These are phyloP conservation scores for Sardina pilchardus DNA, from an alignment of 2,113 vertebrate genomes.

Conservation along the genomic window DNA sequence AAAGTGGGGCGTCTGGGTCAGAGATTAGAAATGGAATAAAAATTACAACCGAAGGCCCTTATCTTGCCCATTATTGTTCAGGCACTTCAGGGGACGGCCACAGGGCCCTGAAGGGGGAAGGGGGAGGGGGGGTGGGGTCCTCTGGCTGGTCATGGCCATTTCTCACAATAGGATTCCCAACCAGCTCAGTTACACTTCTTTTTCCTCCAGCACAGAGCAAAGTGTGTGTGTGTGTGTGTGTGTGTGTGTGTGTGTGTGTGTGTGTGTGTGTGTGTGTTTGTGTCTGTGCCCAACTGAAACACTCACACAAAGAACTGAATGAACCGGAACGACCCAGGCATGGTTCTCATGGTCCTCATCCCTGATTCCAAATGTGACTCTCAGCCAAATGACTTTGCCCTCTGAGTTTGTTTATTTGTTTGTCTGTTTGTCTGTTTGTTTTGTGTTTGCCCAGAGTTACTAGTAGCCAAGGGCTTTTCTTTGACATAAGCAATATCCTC, in stretches of 20 bases:
- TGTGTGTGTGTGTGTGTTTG: background rate
- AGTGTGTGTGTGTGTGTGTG: background rate
- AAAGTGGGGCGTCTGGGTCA: constrained; percentile 51
- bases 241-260: background rate
- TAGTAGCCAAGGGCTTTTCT: background rate
- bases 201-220: background rate
- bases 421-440: background rate
- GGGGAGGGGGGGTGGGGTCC: background rate
- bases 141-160: background rate
- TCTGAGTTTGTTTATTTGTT: background rate
- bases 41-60: constrained; percentile 34
- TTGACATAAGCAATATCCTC: background rate
- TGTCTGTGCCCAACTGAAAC: background rate
- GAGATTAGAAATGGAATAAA: constrained; percentile 61
- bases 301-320: background rate
- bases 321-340: background rate
- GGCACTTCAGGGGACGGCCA: constrained; percentile 1
- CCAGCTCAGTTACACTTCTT: background rate
- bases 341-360: background rate
- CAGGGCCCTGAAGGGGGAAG: background rate
- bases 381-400: background rate
- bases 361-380: background rate
- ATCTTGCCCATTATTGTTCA: constrained; percentile 17
- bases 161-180: background rate
- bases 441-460: background rate